These are phyloP conservation scores for Platalea minor DNA, from an alignment of 2,797 vertebrate genomes.

Conservation along the genomic window DNA sequence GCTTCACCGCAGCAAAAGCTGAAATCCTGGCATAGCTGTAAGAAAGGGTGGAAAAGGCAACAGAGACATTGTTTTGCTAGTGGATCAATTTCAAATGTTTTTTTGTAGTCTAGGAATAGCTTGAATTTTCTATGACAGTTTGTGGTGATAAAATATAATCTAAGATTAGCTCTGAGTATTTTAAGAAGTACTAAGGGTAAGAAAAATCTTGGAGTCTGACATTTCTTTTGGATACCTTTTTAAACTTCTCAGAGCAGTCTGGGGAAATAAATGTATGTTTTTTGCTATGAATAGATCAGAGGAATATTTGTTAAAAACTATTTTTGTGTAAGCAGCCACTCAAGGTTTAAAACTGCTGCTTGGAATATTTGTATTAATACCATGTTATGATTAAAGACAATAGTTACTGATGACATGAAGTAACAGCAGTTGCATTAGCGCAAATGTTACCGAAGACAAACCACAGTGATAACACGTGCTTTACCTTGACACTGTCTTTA, in stretches of 20 bases:
- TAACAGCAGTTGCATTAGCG: background rate
- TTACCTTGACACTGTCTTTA: background rate
- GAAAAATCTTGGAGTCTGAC: background rate
- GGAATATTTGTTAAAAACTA: background rate
- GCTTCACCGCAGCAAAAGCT: background rate
- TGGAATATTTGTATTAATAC: background rate
- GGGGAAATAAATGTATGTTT: background rate
- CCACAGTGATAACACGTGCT: background rate
- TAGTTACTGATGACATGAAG: background rate
- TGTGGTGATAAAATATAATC: background rate
- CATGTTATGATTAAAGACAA: background rate
- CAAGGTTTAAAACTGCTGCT: background rate
- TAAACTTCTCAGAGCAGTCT: background rate
- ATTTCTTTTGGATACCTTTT: background rate
- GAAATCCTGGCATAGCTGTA: background rate
- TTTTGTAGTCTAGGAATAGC: constrained; percentile 9
- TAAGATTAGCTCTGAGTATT: constrained; percentile 25
- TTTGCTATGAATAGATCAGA: background rate
- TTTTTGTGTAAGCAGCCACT: background rate
- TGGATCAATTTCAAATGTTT: background rate
- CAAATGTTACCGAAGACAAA: background rate
- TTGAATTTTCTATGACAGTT: constrained; percentile 7
- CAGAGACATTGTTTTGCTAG: background rate
- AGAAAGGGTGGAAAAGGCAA: background rate
- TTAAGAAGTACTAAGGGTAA: background rate